These are phyloP conservation scores for Huso huso DNA, from an alignment of 2,797 vertebrate genomes.

Conservation along the genomic window DNA sequence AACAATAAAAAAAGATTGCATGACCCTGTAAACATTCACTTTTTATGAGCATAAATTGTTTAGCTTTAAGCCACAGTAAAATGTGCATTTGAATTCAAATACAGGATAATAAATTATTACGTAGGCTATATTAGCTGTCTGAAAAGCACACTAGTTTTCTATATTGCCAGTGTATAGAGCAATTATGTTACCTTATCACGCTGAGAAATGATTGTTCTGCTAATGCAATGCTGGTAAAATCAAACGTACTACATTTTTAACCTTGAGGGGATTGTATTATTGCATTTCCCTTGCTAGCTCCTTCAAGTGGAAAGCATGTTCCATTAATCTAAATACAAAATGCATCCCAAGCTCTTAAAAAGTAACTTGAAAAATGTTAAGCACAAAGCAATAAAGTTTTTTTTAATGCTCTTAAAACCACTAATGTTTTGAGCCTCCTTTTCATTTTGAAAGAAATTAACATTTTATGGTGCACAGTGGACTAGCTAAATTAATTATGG, in stretches of 20 bases:
- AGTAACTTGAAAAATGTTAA: conserved; percentile 72
- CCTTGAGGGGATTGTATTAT: conserved; percentile 67
- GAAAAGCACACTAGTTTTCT: conserved; percentile 61
- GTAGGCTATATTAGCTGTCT: conserved; percentile 67
- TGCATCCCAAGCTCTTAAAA: conserved; percentile 57
- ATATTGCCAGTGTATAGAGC: conserved; percentile 62
- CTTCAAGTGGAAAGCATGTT: conserved; percentile 67
- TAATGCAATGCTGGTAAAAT: conserved; percentile 61
- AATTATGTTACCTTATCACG: conserved; percentile 67
- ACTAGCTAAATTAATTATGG: conserved; percentile 71
- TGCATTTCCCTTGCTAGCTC: conserved; percentile 41
- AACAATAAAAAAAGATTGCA: conserved; percentile 54
- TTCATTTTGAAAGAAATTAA: conserved; percentile 69
- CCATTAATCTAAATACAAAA: conserved; percentile 77
- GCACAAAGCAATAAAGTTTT: conserved; percentile 64
- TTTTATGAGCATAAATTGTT: conserved; percentile 59
- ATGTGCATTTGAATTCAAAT: conserved; percentile 65
- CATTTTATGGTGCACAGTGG: conserved; percentile 73
- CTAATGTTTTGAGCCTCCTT: conserved; percentile 70
- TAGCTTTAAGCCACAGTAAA: conserved; percentile 65
- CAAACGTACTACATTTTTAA: conserved; percentile 66
- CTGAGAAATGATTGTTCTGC: conserved; percentile 70
- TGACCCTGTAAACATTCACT: conserved; percentile 59
- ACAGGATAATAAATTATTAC: conserved; percentile 71
- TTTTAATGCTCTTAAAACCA: conserved; percentile 67